Evolutionary conservation across 2,113 vertebrate genomes (phyloP).

Genomic region (Cyprinodon variegatus): DNA sequence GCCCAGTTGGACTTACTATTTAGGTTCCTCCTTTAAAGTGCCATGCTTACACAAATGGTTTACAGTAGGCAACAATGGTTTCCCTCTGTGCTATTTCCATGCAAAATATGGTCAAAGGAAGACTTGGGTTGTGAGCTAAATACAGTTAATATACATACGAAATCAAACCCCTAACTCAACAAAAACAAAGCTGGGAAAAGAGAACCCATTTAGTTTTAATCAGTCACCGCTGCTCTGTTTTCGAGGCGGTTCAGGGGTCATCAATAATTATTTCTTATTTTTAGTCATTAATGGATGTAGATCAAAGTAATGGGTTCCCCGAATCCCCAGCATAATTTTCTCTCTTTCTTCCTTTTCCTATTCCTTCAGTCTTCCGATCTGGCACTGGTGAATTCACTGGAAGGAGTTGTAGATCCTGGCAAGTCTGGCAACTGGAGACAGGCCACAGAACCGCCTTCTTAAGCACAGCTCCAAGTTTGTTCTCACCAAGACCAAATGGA

Average conservation of each 20-base stretch:
- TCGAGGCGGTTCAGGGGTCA: conserved; percentile 73
- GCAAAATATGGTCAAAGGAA: conserved; percentile 19
- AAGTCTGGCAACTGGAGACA: conserved; percentile 59
- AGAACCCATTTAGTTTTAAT: conserved; percentile 76
- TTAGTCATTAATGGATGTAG: conserved; percentile 71
- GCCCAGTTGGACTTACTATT: conserved; percentile 38
- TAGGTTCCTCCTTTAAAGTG: conserved; percentile 48
- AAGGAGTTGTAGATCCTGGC: conserved; percentile 75
- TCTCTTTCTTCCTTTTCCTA: conserved; percentile 41
- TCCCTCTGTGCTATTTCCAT: conserved; percentile 9
- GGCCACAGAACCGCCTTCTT: conserved; percentile 67
- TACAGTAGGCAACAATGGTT: conserved; percentile 26
- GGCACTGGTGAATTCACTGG: conserved; percentile 60
- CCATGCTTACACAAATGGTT: conserved; percentile 18
- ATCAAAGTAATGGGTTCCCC: conserved; percentile 71
- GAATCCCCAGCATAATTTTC: conserved; percentile 54
- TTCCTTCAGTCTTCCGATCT: conserved; percentile 32
- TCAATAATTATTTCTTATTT: conserved; percentile 63
- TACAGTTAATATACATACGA: conserved; percentile 16
- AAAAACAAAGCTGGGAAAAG: conserved; percentile 61
- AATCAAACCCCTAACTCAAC: conserved; percentile 45
- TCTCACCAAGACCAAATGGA: conserved; percentile 70
- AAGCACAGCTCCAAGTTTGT: conserved; percentile 49
- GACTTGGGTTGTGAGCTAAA: conserved; percentile 34
- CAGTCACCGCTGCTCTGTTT: conserved; percentile 72